Evolutionary conservation across 2,888 invertebrate genomes (phyloP).

Genomic region (Lamellibrachia satsuma): DNA sequence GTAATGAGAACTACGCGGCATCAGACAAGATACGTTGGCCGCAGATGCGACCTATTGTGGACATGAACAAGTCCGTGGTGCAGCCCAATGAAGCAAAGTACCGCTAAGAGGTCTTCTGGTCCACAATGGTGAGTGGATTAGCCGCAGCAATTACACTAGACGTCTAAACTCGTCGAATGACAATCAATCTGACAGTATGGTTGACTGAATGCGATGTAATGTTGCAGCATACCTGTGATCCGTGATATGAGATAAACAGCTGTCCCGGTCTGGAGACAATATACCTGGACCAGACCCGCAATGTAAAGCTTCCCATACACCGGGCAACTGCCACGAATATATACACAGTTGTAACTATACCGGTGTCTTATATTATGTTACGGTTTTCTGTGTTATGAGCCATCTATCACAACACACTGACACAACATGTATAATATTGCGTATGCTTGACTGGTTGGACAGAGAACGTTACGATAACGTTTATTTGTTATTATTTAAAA

Average conservation of each 20-base stretch:
- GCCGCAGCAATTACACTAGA: not conserved
- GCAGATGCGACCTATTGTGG: not conserved
- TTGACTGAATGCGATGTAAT: not conserved
- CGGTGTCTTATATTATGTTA: too few relatives aligned
- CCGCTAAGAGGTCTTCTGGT: not conserved
- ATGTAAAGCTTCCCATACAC: too few relatives aligned
- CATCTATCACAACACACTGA: too few relatives aligned
- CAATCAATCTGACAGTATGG: not conserved
- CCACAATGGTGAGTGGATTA: not conserved
- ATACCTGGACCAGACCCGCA: too few relatives aligned
- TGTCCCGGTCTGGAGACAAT: too few relatives aligned
- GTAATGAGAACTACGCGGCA: not conserved
- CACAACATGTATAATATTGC: not conserved
- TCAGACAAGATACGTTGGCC: not conserved
- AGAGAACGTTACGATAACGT: not conserved
- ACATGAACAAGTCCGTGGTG: not conserved
- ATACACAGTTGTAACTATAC: too few relatives aligned
- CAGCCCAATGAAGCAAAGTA: not conserved
- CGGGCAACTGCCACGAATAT: too few relatives aligned
- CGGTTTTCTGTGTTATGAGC: too few relatives aligned
- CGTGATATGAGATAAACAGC: too few relatives aligned
- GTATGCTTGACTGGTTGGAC: not conserved
- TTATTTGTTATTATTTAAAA: not conserved
- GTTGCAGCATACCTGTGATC: not conserved
- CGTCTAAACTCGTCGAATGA: not conserved